These are phyloP conservation scores for Andrena dorsata DNA, from an alignment of 2,888 invertebrate genomes.

Conservation along the genomic window DNA sequence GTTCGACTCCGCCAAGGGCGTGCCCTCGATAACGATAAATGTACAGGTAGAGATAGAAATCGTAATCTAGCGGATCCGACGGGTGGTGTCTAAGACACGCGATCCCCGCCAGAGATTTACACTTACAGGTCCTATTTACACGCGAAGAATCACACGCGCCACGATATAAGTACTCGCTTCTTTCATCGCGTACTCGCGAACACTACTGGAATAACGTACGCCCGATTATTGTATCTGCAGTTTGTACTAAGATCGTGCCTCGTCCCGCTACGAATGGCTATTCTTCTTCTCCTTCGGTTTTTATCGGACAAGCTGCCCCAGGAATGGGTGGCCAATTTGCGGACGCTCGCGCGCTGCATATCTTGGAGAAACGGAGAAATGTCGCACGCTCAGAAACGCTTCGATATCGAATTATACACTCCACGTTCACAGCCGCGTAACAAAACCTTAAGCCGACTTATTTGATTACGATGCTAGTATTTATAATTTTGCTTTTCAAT, in stretches of 20 bases:
- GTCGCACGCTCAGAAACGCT: no score
- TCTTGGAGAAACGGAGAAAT: not conserved
- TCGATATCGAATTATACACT: no score
- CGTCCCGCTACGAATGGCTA: slow-evolving; percentile 31
- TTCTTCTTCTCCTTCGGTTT: not conserved
- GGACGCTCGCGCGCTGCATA: not conserved
- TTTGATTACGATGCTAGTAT: not conserved
- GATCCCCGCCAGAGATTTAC: slow-evolving; percentile 4
- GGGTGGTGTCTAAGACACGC: slow-evolving; percentile 1
- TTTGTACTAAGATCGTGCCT: slow-evolving; percentile 69
- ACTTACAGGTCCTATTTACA: slow-evolving; percentile 57
- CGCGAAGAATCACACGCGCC: slow-evolving; percentile 43
- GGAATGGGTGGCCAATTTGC: not conserved
- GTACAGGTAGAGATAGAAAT: slow-evolving; percentile 35
- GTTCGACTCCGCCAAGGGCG: slow-evolving; percentile 18
- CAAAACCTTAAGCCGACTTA: no score
- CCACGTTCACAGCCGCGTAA: no score
- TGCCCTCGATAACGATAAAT: slow-evolving; percentile 42
- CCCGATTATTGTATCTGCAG: slow-evolving; percentile 68
- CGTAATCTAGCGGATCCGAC: slow-evolving; percentile 10
- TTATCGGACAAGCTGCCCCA: not conserved
- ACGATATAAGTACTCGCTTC: slow-evolving; percentile 57
- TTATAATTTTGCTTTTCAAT: not conserved
- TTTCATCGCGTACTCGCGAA: slow-evolving; percentile 24
- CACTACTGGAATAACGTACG: slow-evolving; percentile 22